These are phyloP conservation scores for Meiosimyza decipiens DNA, from an alignment of 2,888 invertebrate species.

Conservation along the genomic window DNA sequence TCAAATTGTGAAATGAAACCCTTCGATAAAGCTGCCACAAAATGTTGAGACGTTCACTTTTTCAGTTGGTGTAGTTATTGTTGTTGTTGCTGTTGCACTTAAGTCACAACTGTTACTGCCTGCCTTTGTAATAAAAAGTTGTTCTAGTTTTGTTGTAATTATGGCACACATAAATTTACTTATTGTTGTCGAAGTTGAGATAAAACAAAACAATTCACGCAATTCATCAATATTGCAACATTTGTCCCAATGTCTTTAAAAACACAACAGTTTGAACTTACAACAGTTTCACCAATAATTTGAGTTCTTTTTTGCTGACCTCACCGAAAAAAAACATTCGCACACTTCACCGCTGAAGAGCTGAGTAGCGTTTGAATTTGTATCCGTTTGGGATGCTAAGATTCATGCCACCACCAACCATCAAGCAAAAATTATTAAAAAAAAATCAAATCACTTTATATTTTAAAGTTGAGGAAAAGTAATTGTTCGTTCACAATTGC, in stretches of 20 bases:
- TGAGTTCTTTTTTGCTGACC: background rate
- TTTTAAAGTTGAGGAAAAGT: slow-evolving; percentile 15
- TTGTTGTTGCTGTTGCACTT: background rate
- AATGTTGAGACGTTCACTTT: slow-evolving; percentile 9
- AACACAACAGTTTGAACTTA: background rate
- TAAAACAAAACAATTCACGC: slow-evolving; percentile 15
- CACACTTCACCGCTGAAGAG: slow-evolving; percentile 33
- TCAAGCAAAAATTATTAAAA: too few relatives aligned
- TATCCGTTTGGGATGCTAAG: slow-evolving; percentile 24
- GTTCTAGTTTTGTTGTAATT: slow-evolving; percentile 6
- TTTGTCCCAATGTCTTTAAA: background rate
- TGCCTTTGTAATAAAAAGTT: background rate
- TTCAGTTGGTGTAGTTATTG: slow-evolving; percentile 13
- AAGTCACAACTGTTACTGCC: background rate
- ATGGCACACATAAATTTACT: slow-evolving; percentile 10
- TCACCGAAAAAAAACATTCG: slow-evolving; percentile 14
- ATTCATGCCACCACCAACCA: background rate
- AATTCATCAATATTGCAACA: slow-evolving; percentile 28
- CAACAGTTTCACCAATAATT: too few relatives aligned
- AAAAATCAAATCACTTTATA: background rate
- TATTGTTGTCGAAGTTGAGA: background rate
- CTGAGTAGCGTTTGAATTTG: slow-evolving; percentile 30
- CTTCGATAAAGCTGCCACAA: slow-evolving; percentile 4
- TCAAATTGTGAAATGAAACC: slow-evolving; percentile 15
- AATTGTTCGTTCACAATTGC: slow-evolving; percentile 9